Evolutionary conservation across 2,888 invertebrate species (phyloP), one percentile per base, ranked within the genome.

Genomic region (Palloptera scutellata): DNA sequence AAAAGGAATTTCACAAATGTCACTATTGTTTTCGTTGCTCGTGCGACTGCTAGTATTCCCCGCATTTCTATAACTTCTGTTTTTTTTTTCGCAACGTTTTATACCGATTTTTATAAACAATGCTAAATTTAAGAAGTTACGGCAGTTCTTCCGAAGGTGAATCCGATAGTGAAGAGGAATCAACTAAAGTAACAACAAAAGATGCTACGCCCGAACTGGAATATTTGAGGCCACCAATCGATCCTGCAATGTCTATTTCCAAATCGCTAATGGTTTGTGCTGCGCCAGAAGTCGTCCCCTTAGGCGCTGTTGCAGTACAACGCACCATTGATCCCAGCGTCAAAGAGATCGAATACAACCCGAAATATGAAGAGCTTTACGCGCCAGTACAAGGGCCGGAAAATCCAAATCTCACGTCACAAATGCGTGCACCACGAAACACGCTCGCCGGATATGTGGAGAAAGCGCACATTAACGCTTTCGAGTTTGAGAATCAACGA

Each of bases 401-500:
- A 75, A 97, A 98, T 86, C 98, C 98, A 0, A 95, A 93, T 81
- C 91, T 94, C 85, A 96, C 97, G 0, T 91, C 93, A 79, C 96
- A 97, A 79, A 93, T 96, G 86, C 90, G 88, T 72, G 94, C 97
- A 0, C 87, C 89, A 8, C 92, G 95, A 80, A 99, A 99, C 82
- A 97, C 93, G 77, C 86, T 98, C 12, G 92, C 98, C 0, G 99
- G 99, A 1, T 97, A 90, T 86, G 94, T 97, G 0, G 99, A 99
- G 81, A 91, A 92, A 72, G 97, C 98, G 0, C 96, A 98, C 83
- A 91, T 99, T 61, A 98, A 94, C 85, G 94, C 95, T 76, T 99
- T 99, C 85, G 95, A 97, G 78, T 98, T 98, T 88, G 98, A 98
- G 84, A 96, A 95, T 82, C 97, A 98, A 81, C 88, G 98, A 67